phyloP scores from a whole-genome alignment of 2,113 vertebrate species.

The Brienomyrus longianalis region DNA sequence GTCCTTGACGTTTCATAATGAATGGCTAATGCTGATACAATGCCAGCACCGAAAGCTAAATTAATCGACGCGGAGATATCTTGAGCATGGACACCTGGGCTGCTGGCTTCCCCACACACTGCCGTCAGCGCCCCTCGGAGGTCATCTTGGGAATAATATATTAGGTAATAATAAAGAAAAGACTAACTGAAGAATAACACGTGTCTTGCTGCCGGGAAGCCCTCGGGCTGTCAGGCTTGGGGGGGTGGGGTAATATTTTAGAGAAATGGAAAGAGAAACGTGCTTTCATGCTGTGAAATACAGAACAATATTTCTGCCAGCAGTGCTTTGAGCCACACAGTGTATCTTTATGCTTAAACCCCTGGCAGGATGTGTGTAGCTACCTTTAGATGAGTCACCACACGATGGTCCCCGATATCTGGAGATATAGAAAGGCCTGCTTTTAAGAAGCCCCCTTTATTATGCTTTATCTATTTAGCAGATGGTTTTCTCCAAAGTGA shows the following conservation, averaged over 20 bases:
- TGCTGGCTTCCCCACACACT: background rate
- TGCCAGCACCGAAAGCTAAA: background rate
- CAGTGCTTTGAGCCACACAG: background rate
- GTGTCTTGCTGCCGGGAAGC: background rate
- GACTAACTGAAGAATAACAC: background rate
- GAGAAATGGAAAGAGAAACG: conserved; percentile 22
- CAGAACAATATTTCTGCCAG: background rate
- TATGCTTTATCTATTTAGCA: background rate
- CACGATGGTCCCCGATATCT: background rate
- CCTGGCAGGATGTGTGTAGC: conserved; percentile 1
- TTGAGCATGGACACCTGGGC: background rate
- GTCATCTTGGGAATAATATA: conserved; percentile 7
- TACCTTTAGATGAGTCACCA: background rate
- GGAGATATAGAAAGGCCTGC: background rate
- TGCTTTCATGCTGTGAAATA: conserved; percentile 20
- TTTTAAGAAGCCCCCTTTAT: background rate
- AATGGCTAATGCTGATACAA: too few species aligned
- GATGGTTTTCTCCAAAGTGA: background rate
- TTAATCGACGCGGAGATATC: background rate
- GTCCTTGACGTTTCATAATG: background rate
- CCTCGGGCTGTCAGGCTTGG: conserved; percentile 10
- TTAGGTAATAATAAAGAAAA: background rate
- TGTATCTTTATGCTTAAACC: conserved; percentile 11
- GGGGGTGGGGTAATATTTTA: conserved; percentile 13
- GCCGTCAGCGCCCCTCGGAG: background rate